These are phyloP conservation scores for Orchesella cincta DNA, from an alignment of 1,140 invertebrate species.

Conservation along the genomic window DNA sequence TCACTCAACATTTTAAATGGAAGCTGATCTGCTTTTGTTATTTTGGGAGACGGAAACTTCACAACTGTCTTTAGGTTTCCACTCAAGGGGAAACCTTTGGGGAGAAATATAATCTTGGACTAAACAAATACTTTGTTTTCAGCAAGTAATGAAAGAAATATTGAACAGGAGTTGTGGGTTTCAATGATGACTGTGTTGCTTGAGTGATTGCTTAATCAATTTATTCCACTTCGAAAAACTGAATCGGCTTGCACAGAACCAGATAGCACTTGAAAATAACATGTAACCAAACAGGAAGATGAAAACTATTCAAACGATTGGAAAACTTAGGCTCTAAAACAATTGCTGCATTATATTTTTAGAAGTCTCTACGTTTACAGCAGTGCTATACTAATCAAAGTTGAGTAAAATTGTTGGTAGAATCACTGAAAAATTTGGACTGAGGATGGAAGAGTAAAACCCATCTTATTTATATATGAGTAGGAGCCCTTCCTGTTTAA, in stretches of 20 bases:
- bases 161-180: background rate
- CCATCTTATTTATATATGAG: conserved; percentile 10
- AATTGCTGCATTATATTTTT: no score
- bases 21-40: background rate
- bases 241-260: no score
- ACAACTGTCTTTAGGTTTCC: background rate
- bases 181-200: background rate
- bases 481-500: background rate
- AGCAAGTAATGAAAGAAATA: background rate
- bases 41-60: background rate
- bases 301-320: no score
- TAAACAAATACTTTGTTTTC: background rate
- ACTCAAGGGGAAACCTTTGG: background rate
- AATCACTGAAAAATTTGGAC: background rate
- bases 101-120: background rate
- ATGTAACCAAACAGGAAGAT: background rate
- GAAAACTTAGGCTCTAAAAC: no score
- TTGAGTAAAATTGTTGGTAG: background rate
- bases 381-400: background rate
- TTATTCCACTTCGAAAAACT: background rate
- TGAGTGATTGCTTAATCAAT: background rate
- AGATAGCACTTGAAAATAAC: no score
- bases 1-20: background rate
- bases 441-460: background rate
- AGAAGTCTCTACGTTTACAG: no score